Conservation (phyloP, 2,888 invertebrate species). For the Cephalotes varians region DNA sequence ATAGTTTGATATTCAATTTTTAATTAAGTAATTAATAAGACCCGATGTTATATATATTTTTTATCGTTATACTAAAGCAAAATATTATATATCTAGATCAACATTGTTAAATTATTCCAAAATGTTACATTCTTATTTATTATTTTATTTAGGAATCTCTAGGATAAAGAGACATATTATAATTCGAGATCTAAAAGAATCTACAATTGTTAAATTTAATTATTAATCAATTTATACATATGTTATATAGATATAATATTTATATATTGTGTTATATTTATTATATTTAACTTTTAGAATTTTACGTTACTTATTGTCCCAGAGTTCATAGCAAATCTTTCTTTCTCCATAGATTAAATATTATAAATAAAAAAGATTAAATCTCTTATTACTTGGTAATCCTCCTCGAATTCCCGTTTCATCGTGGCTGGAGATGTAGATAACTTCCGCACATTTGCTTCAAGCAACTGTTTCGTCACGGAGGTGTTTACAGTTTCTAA, state of each 20-base stretch:
- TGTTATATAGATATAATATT: not conserved
- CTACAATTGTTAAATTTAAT: not conserved
- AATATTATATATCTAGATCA: too few species aligned
- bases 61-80: too few species aligned
- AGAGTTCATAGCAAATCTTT: not conserved
- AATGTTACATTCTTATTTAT: not conserved
- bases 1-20: too few species aligned
- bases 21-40: too few species aligned
- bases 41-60: too few species aligned
- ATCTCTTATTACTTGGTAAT: conserved; percentile 75
- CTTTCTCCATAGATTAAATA: not conserved
- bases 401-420: conserved; percentile 82
- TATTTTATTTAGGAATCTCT: not conserved
- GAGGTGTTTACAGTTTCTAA: conserved; percentile 92
- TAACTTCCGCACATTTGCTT: conserved; percentile 90
- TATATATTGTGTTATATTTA: not conserved
- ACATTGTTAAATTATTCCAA: too few species aligned
- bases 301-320: not conserved
- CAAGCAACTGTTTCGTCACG: conserved; percentile 91
- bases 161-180: not conserved
- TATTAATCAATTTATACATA: not conserved
- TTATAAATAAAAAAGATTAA: not conserved
- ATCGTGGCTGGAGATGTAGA: conserved; percentile 87
- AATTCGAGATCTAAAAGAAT: not conserved
- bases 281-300: conserved; percentile 1